Base-by-base conservation (phyloP, 2,797 vertebrate genomes). In the Perodicticus potto region DNA sequence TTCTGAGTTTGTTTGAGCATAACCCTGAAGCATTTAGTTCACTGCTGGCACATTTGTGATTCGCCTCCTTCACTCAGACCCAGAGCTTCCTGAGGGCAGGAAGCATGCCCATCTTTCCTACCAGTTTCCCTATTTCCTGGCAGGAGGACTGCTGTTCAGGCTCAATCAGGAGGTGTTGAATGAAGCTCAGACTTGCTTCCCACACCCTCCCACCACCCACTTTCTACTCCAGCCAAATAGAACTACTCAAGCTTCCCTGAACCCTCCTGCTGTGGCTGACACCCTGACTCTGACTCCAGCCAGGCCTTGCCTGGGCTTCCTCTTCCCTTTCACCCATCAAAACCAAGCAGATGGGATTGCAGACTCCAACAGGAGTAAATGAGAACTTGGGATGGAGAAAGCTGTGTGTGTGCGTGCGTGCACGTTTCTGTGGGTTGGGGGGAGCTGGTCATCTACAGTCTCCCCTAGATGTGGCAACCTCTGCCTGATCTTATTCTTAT, bases 31-130 rank as follows among this genome's bases (percentile, higher is more conserved):
- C 11, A 45, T 22, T 22, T 49, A 40, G 37, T 45, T 89, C 1
- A 6, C 29, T 17, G 53, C 25, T 8, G 80, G 59, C 6, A 25
- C 17, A 2, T 91, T 14, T 87, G 37, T 29, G 70, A 20, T 37
- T 59, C 61, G n/a, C 59, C 43, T 34, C 25, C 40, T 14, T 0
- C 61, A 3, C 72, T 25, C 43, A 57, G 86, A 93, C 37, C 43
- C 57, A 22, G 61, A 65, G 93, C 89, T 94, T 92, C 89, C 55
- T 87, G 93, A 96, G 95, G 97, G 95, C 96, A 97, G 93, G 95
- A 91, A 78, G 81, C 32, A 65, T 69, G 82, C 86, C 59, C n/a
- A 25, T 55, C 80, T 61, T 93, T 69, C 32, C 65, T 27, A 45
- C 7, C 53, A 16, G 9, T 40, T 67, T 78, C n/a, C 63, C 43